phyloP scores from a whole-genome alignment of 2,113 vertebrate genomes.

The Sylvilagus bachmani region DNA sequence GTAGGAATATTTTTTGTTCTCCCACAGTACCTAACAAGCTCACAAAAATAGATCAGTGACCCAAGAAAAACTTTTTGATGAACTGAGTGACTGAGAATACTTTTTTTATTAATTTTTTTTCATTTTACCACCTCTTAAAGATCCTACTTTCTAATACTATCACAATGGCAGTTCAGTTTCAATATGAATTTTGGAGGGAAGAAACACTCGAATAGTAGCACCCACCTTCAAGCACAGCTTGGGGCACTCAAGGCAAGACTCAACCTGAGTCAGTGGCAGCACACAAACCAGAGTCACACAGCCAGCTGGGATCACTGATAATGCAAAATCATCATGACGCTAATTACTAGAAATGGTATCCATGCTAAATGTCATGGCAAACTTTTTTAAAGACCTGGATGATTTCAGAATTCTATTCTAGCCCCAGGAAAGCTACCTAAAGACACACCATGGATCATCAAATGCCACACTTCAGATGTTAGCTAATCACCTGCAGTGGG shows the following conservation, averaged over 20 bases:
- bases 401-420: conserved; percentile 13
- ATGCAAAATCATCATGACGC: conserved; percentile 20
- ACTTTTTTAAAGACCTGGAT: conserved; percentile 47
- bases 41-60: background rate
- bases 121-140: background rate
- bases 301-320: background rate
- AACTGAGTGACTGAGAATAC: background rate
- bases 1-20: background rate
- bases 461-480: background rate
- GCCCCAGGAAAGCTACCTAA: conserved; percentile 25
- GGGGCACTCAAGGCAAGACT: background rate
- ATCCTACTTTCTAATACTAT: background rate
- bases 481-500: background rate
- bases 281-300: background rate
- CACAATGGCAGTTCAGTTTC: background rate
- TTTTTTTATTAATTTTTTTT: conserved; percentile 23
- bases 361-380: conserved; percentile 57
- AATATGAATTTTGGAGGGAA: background rate
- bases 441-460: conserved; percentile 11
- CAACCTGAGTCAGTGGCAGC: background rate
- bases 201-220: background rate
- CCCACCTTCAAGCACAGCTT: background rate
- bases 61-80: background rate
- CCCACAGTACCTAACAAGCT: background rate
- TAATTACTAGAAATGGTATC: conserved; percentile 38